Evolutionary conservation across 1,140 invertebrate species (phyloP).

Genomic region (Penaeus vannamei): DNA sequence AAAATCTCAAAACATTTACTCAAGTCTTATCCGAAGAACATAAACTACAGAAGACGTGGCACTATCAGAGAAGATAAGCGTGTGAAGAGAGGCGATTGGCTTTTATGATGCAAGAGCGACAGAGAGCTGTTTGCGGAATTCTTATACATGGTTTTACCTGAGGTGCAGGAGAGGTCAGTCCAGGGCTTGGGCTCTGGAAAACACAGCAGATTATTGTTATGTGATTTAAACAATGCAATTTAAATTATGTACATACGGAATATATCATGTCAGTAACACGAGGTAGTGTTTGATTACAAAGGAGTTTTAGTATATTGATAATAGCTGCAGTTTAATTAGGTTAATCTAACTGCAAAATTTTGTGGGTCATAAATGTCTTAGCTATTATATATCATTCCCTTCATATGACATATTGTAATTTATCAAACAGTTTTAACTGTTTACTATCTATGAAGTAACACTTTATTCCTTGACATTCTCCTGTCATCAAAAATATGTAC

Average conservation of each 20-base stretch:
- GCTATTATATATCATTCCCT: no score
- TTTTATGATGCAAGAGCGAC: constrained; percentile 22
- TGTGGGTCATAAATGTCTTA: no score
- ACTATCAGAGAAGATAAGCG: constrained; percentile 30
- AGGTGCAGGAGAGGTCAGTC: constrained; percentile 46
- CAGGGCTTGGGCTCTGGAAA: constrained; percentile 57
- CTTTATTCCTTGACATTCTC: no score
- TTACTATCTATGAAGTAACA: no score
- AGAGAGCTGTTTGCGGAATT: constrained; percentile 7
- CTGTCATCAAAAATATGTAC: no score
- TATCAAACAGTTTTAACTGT: no score
- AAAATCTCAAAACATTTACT: neutral
- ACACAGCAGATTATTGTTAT: neutral
- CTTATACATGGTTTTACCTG: constrained; percentile 41
- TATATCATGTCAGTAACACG: neutral
- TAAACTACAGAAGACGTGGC: constrained; percentile 1
- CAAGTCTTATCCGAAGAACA: neutral
- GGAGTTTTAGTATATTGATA: no score
- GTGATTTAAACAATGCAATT: neutral
- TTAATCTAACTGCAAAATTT: no score
- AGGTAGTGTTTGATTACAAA: no score
- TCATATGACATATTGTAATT: no score
- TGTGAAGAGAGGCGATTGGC: constrained; percentile 28
- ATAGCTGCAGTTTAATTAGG: no score
- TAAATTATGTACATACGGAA: neutral